Percentiles rank a stretch among this genome's conserved stretches.
These are phyloP conservation scores for Scomber scombrus DNA, from an alignment of 2,113 vertebrate species.

Conservation along the genomic window DNA sequence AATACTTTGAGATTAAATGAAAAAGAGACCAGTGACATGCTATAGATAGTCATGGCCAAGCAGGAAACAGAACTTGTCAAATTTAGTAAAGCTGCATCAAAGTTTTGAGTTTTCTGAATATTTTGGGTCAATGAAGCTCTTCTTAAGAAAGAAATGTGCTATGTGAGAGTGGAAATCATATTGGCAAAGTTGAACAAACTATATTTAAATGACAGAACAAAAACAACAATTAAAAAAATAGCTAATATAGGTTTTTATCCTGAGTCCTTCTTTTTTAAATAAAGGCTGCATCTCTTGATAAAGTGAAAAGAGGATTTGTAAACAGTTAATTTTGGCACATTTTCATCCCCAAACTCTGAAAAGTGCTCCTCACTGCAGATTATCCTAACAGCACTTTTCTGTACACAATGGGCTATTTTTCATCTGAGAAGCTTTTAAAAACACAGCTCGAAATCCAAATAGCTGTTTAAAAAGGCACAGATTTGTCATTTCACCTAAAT, in stretches of 20 bases:
- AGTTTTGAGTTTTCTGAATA: conserved; percentile 25
- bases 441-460: conserved; percentile 51
- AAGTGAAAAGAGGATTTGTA: conserved; percentile 49
- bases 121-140: conserved; percentile 37
- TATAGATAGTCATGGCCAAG: not conserved
- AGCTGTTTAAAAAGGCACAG: conserved; percentile 35
- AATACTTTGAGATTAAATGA: not conserved
- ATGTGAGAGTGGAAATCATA: conserved; percentile 18
- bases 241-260: conserved; percentile 37
- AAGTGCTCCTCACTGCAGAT: conserved; percentile 45
- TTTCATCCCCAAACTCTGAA: conserved; percentile 44
- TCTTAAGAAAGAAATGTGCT: conserved; percentile 25
- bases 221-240: conserved; percentile 11
- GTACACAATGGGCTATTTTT: conserved; percentile 7
- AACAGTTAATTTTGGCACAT: conserved; percentile 57
- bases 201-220: conserved; percentile 32
- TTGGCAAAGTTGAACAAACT: conserved; percentile 10
- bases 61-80: conserved; percentile 25
- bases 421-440: conserved; percentile 57
- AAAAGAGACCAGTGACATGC: not conserved
- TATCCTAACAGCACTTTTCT: conserved; percentile 24
- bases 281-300: conserved; percentile 43
- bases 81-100: conserved; percentile 17
- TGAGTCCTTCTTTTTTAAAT: conserved; percentile 42
- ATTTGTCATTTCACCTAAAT: conserved; percentile 28